Evolutionary conservation across 2,113 vertebrate species (phyloP).

Genomic region (Coreoperca whiteheadi): DNA sequence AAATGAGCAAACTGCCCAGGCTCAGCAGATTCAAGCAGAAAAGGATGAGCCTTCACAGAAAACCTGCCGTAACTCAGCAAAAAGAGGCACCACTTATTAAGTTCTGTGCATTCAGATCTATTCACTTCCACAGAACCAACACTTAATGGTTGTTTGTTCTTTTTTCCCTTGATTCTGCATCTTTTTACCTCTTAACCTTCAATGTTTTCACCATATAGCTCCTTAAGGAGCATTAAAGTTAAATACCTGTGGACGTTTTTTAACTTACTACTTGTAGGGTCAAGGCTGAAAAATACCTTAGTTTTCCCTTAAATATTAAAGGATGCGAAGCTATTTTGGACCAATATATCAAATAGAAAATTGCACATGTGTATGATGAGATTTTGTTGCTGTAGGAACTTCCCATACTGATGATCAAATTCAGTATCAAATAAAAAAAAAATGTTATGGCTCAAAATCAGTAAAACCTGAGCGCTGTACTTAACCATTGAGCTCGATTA

Average conservation of each 20-base stretch:
- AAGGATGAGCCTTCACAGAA: conserved; percentile 69
- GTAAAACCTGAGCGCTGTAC: background rate
- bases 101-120: conserved; percentile 24
- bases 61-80: conserved; percentile 42
- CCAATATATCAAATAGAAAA: background rate
- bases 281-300: too few species aligned
- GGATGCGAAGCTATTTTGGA: background rate
- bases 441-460: background rate
- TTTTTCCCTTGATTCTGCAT: background rate
- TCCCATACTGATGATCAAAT: background rate
- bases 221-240: background rate
- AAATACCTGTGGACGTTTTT: too few species aligned
- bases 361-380: background rate
- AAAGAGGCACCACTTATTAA: conserved; percentile 13
- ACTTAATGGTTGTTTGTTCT: background rate
- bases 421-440: background rate
- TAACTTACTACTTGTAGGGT: too few species aligned
- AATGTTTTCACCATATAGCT: conserved; percentile 1
- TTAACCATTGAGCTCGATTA: background rate
- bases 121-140: background rate
- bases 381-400: background rate
- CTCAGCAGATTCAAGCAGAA: conserved; percentile 52
- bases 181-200: background rate
- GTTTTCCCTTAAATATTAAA: background rate
- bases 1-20: conserved; percentile 49